Evolutionary conservation across 2,113 vertebrate species (phyloP).

Genomic region (Semicossyphus pulcher): DNA sequence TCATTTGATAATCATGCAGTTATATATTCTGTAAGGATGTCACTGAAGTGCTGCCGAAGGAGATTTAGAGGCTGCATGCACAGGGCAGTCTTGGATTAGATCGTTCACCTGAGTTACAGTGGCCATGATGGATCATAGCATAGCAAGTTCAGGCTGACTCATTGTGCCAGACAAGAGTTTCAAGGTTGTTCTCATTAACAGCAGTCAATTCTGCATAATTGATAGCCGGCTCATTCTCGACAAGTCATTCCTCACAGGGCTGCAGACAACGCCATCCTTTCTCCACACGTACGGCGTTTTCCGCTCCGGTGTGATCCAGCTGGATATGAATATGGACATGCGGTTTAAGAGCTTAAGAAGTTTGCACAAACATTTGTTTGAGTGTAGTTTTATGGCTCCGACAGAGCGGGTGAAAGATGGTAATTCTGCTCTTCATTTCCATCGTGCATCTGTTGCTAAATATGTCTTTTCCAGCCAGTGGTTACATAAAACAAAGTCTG

Average conservation of each 20-base stretch:
- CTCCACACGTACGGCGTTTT: conserved; percentile 19
- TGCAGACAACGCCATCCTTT: conserved; percentile 22
- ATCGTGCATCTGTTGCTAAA: background rate
- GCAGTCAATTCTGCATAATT: conserved; percentile 63
- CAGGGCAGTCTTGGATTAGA: conserved; percentile 18
- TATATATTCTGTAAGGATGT: conserved; percentile 28
- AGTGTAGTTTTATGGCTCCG: background rate
- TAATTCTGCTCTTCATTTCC: background rate
- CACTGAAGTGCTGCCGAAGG: conserved; percentile 22
- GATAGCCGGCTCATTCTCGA: conserved; percentile 16
- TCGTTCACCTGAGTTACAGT: conserved; percentile 59
- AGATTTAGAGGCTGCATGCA: conserved; percentile 34
- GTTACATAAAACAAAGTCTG: background rate
- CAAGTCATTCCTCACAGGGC: conserved; percentile 42
- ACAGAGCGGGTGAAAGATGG: background rate
- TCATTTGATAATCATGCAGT: conserved; percentile 20
- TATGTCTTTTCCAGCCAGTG: background rate
- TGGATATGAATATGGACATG: conserved; percentile 22
- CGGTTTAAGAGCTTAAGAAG: conserved; percentile 18
- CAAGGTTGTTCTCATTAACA: conserved; percentile 71
- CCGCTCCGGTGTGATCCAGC: conserved; percentile 11
- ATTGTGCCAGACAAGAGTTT: conserved; percentile 49
- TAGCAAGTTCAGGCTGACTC: conserved; percentile 30
- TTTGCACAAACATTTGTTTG: conserved; percentile 10
- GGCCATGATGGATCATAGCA: conserved; percentile 54